Evolutionary conservation across 2,888 invertebrate species (phyloP).

Genomic region (Melieria omissa): DNA sequence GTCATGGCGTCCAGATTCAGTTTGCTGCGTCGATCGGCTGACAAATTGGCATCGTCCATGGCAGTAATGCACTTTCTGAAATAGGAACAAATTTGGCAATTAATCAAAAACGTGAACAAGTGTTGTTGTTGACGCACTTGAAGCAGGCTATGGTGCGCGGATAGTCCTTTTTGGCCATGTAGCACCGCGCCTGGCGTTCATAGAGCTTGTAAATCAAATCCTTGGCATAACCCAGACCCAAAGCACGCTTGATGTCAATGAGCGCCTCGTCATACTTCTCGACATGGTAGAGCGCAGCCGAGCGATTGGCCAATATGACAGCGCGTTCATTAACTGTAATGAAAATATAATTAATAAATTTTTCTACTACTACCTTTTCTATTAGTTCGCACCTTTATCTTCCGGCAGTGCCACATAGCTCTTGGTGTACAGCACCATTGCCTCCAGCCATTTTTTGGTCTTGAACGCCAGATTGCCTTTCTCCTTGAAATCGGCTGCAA

Average conservation of each 20-base stretch:
- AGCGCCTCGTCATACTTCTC: constrained; percentile 75
- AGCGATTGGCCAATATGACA: constrained; percentile 82
- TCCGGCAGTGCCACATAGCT: constrained; percentile 76
- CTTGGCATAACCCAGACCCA: constrained; percentile 75
- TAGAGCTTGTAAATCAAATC: constrained; percentile 80
- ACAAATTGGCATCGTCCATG: constrained; percentile 75
- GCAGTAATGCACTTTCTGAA: constrained; percentile 73
- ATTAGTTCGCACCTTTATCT: constrained; percentile 71
- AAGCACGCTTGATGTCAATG: constrained; percentile 76
- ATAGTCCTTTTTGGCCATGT: constrained; percentile 75
- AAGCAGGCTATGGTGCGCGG: constrained; percentile 75
- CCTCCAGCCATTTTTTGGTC: constrained; percentile 75
- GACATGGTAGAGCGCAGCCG: constrained; percentile 81
- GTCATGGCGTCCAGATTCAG: constrained; percentile 75
- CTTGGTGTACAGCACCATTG: constrained; percentile 77
- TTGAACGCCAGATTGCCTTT: constrained; percentile 80
- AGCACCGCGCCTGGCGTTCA: constrained; percentile 79
- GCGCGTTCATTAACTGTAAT: constrained; percentile 72
- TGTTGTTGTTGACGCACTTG: constrained; percentile 54
- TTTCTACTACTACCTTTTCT: neutral
- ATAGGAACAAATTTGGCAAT: neutral
- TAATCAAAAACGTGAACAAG: neutral
- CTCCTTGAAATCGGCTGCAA: constrained; percentile 75
- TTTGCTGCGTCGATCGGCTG: constrained; percentile 73
- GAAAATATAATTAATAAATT: neutral